Conservation (phyloP, 2,113 vertebrate genomes). For the Tricholaema leucomelas region DNA sequence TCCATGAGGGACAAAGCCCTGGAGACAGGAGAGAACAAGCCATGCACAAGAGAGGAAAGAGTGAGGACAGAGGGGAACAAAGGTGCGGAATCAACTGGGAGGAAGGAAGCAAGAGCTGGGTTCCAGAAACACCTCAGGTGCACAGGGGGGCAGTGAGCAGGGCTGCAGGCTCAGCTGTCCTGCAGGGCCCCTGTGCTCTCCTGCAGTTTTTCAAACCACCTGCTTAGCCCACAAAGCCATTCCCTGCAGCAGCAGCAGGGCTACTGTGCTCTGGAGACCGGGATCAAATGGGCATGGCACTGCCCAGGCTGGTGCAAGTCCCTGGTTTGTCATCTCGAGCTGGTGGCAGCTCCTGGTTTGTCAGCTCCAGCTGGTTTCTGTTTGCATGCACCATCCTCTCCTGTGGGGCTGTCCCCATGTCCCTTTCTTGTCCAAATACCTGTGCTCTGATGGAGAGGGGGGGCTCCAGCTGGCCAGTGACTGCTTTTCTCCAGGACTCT, state of each 20-base stretch:
- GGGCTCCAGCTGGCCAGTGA: not conserved
- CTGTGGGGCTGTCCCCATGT: not conserved
- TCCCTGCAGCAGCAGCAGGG: not conserved
- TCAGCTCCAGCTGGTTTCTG: not conserved
- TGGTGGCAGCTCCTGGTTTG: not conserved
- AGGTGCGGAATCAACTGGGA: not conserved
- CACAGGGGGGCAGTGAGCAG: not conserved
- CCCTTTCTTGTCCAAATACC: not conserved
- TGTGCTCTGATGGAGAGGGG: not conserved
- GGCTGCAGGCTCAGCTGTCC: not conserved
- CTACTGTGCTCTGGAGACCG: not conserved
- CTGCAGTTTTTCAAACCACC: not conserved
- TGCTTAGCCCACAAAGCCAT: not conserved
- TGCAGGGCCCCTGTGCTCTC: not conserved
- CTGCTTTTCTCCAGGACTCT: not conserved
- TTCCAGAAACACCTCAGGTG: not conserved
- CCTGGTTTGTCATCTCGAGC: not conserved
- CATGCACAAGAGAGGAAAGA: not conserved
- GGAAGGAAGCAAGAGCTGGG: not conserved
- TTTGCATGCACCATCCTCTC: not conserved
- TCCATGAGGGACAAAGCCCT: not conserved
- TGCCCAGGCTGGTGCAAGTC: not conserved
- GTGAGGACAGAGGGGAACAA: not conserved
- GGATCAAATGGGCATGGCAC: not conserved
- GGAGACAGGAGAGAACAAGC: not conserved